A percentile compares a stretch with the other conserved stretches of the same genome.
These are phyloP conservation scores for Sula dactylatra DNA, from an alignment of 2,113 vertebrate species.

Conservation along the genomic window DNA sequence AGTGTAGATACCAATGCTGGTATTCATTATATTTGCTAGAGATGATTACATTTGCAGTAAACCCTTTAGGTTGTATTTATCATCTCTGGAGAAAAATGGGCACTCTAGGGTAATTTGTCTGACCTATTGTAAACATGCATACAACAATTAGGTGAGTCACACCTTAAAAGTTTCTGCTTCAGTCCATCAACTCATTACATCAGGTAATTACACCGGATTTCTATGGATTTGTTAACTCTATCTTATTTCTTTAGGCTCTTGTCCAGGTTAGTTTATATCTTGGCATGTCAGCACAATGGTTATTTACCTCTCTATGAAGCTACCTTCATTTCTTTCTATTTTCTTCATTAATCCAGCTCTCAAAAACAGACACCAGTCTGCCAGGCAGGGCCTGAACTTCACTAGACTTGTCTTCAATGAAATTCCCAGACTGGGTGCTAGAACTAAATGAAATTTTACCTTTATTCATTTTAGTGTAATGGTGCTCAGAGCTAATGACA, in stretches of 20 bases:
- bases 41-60: background rate
- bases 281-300: background rate
- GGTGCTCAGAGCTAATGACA: background rate
- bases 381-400: background rate
- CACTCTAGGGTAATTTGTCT: background rate
- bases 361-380: background rate
- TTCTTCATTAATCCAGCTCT: background rate
- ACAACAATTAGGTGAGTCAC: background rate
- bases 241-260: background rate
- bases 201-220: background rate
- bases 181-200: background rate
- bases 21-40: background rate
- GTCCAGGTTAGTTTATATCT: background rate
- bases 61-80: background rate
- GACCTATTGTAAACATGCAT: background rate
- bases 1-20: background rate
- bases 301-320: background rate
- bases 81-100: background rate
- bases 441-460: background rate
- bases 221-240: background rate
- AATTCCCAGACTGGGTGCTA: background rate
- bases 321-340: background rate
- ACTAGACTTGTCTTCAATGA: background rate
- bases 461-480: background rate
- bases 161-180: background rate